Conservation (phyloP, 2,888 invertebrate genomes). For the Tenthredo mesomela region DNA sequence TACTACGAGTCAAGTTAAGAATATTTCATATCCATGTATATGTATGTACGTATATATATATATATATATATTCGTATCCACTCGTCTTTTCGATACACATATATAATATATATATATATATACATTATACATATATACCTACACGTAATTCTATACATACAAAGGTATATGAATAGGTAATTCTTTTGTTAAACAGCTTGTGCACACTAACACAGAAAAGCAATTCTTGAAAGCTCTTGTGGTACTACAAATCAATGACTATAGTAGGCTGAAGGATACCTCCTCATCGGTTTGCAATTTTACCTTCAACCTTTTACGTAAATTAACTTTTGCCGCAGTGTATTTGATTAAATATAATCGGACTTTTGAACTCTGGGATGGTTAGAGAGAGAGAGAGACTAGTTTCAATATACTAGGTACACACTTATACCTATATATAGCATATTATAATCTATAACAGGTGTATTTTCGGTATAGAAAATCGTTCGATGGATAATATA, state of each 20-base stretch:
- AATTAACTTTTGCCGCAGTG: not conserved
- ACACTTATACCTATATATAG: no score
- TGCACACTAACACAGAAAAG: not conserved
- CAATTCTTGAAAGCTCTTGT: not conserved
- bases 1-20: not conserved
- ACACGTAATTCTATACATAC: not conserved
- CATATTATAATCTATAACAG: no score
- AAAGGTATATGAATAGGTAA: not conserved
- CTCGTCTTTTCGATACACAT: not conserved
- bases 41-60: not conserved
- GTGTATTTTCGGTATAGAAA: not conserved
- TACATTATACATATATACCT: not conserved
- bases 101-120: not conserved
- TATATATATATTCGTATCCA: not conserved
- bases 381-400: not conserved
- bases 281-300: not conserved
- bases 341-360: not conserved
- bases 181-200: not conserved
- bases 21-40: not conserved
- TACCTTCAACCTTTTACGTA: not conserved
- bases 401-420: not conserved
- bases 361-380: not conserved
- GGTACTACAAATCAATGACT: not conserved
- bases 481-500: not conserved
- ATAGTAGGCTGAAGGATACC: not conserved